These are phyloP conservation scores for Paramuricea clavata DNA, from an alignment of 92 coral and sea anemone species.

Conservation along the genomic window DNA sequence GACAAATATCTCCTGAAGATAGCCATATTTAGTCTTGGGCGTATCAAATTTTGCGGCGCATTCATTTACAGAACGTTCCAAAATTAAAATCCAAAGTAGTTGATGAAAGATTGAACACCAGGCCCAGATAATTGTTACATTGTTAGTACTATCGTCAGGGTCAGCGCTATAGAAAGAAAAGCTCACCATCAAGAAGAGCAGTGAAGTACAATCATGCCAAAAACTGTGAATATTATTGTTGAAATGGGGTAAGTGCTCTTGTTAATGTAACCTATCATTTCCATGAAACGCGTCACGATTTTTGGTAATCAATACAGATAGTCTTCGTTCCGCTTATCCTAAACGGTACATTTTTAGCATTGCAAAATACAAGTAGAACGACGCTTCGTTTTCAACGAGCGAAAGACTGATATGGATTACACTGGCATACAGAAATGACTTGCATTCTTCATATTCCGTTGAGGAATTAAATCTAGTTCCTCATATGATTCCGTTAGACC, in stretches of 20 bases:
- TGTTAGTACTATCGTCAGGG: not conserved
- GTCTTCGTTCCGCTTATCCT: not conserved
- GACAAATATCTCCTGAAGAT: not conserved
- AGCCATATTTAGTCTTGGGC: slow-evolving; percentile 10
- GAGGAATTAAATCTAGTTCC: not conserved
- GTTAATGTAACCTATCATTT: not conserved
- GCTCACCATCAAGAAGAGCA: not conserved
- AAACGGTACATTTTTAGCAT: too few relatives aligned
- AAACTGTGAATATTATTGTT: slow-evolving; percentile 1
- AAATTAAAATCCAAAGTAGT: not conserved
- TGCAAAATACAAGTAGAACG: too few relatives aligned
- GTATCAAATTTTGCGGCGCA: not conserved
- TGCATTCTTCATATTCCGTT: not conserved
- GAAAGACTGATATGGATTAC: too few relatives aligned
- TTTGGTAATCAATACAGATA: not conserved
- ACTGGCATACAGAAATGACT: too few relatives aligned
- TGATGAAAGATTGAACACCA: slow-evolving; percentile 1
- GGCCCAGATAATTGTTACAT: not conserved
- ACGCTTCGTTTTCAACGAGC: too few relatives aligned
- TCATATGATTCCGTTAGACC: not conserved
- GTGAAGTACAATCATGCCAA: not conserved
- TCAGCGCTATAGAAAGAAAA: not conserved
- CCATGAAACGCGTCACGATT: not conserved
- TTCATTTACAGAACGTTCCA: not conserved
- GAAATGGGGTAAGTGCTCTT: slow-evolving; percentile 3